phyloP scores from a whole-genome alignment of 2,888 invertebrate genomes.

The Epinotia brunnichana region DNA sequence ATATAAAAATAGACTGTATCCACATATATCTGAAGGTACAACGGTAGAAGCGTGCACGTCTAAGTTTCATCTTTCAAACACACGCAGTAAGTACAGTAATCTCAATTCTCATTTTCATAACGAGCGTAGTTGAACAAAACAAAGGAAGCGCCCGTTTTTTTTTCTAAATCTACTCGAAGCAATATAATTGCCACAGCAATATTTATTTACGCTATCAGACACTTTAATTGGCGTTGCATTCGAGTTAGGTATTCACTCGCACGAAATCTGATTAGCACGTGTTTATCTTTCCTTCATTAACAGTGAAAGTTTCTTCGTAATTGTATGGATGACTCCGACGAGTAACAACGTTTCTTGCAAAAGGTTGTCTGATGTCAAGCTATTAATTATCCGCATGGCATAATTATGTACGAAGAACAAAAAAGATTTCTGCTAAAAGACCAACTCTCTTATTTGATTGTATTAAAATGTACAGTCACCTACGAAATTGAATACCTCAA shows the following conservation, averaged over 20 bases:
- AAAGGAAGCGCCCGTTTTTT: neutral
- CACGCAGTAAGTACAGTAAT: neutral
- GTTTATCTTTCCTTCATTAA: constrained; percentile 25
- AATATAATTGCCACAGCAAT: constrained; percentile 24
- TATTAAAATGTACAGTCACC: no score
- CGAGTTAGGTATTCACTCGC: constrained; percentile 14
- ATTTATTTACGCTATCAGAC: constrained; percentile 27
- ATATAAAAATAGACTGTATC: no score
- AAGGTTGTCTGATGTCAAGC: neutral
- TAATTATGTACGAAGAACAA: no score
- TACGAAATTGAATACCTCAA: no score
- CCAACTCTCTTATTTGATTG: no score
- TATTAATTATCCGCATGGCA: neutral
- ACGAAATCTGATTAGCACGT: constrained; percentile 34
- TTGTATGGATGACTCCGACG: constrained; percentile 13
- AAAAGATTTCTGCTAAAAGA: no score
- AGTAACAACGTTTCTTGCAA: constrained; percentile 8
- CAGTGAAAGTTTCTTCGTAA: constrained; percentile 23
- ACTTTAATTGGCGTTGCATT: constrained; percentile 27
- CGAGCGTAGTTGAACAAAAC: neutral
- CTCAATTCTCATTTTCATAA: neutral
- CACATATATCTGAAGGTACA: no score
- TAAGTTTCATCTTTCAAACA: neutral
- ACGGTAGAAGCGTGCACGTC: no score
- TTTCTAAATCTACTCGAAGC: neutral